Evolutionary conservation across 2,888 invertebrate genomes (phyloP).

Genomic region (Lamellibrachia columna): DNA sequence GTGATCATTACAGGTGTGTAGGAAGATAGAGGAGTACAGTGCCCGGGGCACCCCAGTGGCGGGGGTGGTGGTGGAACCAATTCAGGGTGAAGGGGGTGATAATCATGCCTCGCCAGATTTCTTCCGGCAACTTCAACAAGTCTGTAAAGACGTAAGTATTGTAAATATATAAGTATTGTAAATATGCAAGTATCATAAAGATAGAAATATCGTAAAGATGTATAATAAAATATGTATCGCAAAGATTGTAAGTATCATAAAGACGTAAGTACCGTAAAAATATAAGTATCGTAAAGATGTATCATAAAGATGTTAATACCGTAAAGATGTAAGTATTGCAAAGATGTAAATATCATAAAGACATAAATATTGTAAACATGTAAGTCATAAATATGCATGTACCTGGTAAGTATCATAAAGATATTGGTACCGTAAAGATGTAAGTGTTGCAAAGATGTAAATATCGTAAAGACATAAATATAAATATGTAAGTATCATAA

Average conservation of each 20-base stretch:
- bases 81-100: constrained; percentile 98
- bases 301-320: no score
- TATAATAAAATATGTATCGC: neutral
- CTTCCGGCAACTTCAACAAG: constrained; percentile 83
- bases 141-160: constrained; percentile 76
- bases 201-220: neutral
- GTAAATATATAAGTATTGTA: neutral
- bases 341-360: no score
- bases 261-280: neutral
- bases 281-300: no score
- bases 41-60: constrained; percentile 80
- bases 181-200: neutral
- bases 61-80: constrained; percentile 92
- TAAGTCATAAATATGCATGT: no score
- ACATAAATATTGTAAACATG: no score
- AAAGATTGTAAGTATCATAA: neutral
- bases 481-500: no score
- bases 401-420: no score
- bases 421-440: no score
- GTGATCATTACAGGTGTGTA: constrained; percentile 72
- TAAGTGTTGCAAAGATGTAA: no score
- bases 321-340: no score
- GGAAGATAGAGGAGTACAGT: constrained; percentile 77
- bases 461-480: no score
- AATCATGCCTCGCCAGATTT: constrained; percentile 90